phyloP scores from a whole-genome alignment of 2,888 invertebrate species.

The Epiblema foenella region DNA sequence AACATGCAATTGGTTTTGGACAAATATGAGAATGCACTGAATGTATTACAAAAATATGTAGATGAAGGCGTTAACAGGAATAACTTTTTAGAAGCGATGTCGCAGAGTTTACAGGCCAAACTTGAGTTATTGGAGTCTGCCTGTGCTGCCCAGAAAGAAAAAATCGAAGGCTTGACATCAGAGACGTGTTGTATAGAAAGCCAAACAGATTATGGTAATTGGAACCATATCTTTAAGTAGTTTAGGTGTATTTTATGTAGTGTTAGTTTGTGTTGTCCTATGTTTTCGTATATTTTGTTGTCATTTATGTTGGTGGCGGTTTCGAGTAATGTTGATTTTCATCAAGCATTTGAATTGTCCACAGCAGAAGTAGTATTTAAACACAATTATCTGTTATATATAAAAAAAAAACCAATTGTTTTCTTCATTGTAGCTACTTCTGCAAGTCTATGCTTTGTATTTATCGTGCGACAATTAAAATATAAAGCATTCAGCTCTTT shows the following conservation, averaged over 20 bases:
- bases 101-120: constrained; percentile 60
- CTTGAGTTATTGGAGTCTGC: constrained; percentile 59
- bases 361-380: background rate
- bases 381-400: too few species aligned
- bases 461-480: background rate
- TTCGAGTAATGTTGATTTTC: background rate
- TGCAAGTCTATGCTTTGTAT: background rate
- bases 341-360: background rate
- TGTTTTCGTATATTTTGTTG: constrained; percentile 35
- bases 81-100: constrained; percentile 54
- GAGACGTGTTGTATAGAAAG: constrained; percentile 56
- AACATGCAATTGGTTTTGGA: constrained; percentile 63
- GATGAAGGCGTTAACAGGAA: constrained; percentile 64
- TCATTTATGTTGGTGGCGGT: constrained; percentile 45
- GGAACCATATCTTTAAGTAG: constrained; percentile 47
- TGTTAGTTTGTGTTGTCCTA: constrained; percentile 40
- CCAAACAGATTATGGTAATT: constrained; percentile 63
- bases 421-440: too few species aligned
- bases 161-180: constrained; percentile 55
- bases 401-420: too few species aligned
- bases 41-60: constrained; percentile 58
- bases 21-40: constrained; percentile 65
- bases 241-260: constrained; percentile 48
- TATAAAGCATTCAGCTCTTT: background rate
- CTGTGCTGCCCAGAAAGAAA: constrained; percentile 58